Base-by-base conservation (phyloP, 37 sponge, comb jelly and placozoan genomes). In the Halichondria panicea region DNA sequence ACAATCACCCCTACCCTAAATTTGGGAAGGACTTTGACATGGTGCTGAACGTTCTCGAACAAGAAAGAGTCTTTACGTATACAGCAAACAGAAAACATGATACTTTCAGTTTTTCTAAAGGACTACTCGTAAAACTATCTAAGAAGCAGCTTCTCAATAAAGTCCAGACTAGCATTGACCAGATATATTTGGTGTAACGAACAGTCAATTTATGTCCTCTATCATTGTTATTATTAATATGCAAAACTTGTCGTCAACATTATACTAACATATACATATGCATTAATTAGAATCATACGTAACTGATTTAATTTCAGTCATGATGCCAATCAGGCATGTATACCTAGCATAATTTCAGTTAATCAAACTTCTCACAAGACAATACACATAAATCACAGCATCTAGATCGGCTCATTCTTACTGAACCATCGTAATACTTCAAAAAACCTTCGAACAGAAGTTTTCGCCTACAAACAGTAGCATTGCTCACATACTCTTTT, bases 341-440 rank as follows among this genome's bases (percentile, higher is more conserved):
- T 9, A 32, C 35, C 24, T 34, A 4, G 8, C 22, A 24, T 59
- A 8, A 27, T 33, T 15, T 2, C 19, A 3, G 35, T 2, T 18
- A 63, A 19, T 43, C 50, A 38, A 44, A 75, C 3, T 75, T 61
- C n/a, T n/a, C n/a, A 59, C 81, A 80, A 32, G 15, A 36, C 18
- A 3, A 4, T 15, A 36, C 43, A 80, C 81, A 70, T 12, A 80
- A 24, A 61, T 80, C 81, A 70, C 81, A 80, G 45, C 81, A 80
- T 9, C 27, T 33, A 61, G 63, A 78, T 12, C 78, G 25, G 32
- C n/a, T n/a, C n/a, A n/a, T n/a, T n/a, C 9, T 67, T 22, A 48
- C 67, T 35, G 56, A 37, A 32, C 5, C 9, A 18, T 66, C 43
- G 0, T 50, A 7, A 52, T 25, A 45, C 31, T 50, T 13, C 55